phyloP scores from a whole-genome alignment of 2,797 vertebrate species.

The Microchirus variegatus region DNA sequence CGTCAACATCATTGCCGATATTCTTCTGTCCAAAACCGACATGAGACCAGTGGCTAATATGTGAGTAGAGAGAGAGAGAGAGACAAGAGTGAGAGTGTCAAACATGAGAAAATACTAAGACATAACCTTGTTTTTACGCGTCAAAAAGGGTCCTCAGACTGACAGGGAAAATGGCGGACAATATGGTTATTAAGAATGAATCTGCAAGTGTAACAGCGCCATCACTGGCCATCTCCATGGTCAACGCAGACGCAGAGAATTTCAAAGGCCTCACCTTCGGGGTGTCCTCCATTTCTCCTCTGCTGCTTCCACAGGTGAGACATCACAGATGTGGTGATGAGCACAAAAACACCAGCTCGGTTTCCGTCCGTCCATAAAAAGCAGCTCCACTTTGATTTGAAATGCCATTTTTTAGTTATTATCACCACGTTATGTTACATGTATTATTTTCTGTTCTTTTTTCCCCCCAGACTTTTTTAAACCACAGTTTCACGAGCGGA shows the following conservation, averaged over 20 bases:
- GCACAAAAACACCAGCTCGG: too few species aligned
- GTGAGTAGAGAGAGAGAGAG: conserved; percentile 73
- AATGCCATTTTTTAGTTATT: too few species aligned
- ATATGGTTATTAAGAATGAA: conserved; percentile 77
- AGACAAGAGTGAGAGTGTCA: too few species aligned
- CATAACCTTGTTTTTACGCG: background rate
- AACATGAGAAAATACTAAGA: too few species aligned
- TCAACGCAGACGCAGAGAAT: conserved; percentile 60
- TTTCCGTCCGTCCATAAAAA: too few species aligned
- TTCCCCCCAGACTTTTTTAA: conserved; percentile 82
- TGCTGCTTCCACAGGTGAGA: conserved; percentile 80
- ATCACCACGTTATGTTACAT: too few species aligned
- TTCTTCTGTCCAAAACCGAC: conserved; percentile 77
- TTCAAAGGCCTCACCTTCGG: conserved; percentile 87
- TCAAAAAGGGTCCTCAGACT: conserved; percentile 83
- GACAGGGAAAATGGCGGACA: conserved; percentile 82
- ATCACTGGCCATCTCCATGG: conserved; percentile 81
- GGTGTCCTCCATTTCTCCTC: conserved; percentile 67
- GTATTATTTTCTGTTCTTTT: conserved; percentile 19
- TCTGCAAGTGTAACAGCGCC: conserved; percentile 68
- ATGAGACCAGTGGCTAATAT: conserved; percentile 72
- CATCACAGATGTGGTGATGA: background rate
- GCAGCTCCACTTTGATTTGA: too few species aligned
- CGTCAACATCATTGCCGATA: conserved; percentile 75
- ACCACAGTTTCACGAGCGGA: conserved; percentile 55